These are phyloP conservation scores for Sarcophaga peregrina DNA, from an alignment of 1,140 invertebrate species.

Conservation along the genomic window DNA sequence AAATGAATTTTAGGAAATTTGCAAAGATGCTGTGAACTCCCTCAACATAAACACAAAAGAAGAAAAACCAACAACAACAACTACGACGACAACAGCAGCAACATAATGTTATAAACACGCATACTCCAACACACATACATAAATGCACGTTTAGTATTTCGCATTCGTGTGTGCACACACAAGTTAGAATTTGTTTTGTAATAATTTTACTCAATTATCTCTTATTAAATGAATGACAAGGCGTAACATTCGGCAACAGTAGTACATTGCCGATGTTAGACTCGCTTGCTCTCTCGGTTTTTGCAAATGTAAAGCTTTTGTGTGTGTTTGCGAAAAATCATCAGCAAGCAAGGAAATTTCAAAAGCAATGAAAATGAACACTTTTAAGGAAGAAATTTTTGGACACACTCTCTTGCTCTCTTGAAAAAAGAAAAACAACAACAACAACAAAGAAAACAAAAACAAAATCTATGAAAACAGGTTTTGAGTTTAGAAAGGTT, in stretches of 20 bases:
- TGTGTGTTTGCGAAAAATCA: too few relatives aligned
- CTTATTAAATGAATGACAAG: conserved; percentile 33
- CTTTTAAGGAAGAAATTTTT: too few relatives aligned
- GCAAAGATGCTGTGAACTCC: conserved; percentile 58
- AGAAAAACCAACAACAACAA: too few relatives aligned
- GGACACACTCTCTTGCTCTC: too few relatives aligned
- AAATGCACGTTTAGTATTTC: neutral
- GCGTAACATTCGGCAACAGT: neutral
- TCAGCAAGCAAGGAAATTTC: too few relatives aligned
- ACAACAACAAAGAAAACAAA: too few relatives aligned
- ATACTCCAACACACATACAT: neutral
- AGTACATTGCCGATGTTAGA: neutral
- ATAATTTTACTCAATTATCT: conserved; percentile 40
- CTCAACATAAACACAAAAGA: neutral
- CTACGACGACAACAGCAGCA: neutral
- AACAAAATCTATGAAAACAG: neutral
- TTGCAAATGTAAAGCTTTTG: too few relatives aligned
- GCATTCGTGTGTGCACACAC: neutral
- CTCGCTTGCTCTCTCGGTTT: neutral
- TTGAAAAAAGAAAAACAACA: too few relatives aligned
- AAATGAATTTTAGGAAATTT: conserved; percentile 59
- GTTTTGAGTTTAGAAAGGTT: too few relatives aligned
- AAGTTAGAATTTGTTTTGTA: conserved; percentile 14
- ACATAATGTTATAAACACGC: neutral
- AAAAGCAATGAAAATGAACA: too few relatives aligned